Percentiles rank a stretch among this genome's conserved stretches.
These are phyloP conservation scores for Heliangelus exortis DNA, from an alignment of 2,797 vertebrate species.

Conservation along the genomic window DNA sequence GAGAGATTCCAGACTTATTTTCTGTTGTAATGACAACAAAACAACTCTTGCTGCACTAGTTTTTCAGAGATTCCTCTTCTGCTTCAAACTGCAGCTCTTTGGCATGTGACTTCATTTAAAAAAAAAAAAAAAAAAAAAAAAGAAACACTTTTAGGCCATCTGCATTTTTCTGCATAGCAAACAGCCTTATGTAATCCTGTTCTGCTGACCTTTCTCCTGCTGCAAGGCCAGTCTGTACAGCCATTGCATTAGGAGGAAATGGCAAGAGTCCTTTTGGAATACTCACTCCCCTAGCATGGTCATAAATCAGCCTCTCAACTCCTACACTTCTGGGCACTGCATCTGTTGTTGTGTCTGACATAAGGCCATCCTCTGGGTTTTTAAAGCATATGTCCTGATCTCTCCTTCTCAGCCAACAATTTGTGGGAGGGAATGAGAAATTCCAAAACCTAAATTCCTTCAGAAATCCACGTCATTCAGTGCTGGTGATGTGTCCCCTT, in stretches of 20 bases:
- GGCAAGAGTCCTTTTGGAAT: conserved; percentile 43
- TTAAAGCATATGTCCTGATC: neutral
- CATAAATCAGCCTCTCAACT: conserved; percentile 56
- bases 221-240: conserved; percentile 3
- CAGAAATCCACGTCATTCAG: neutral
- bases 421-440: conserved; percentile 48
- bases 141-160: conserved; percentile 57
- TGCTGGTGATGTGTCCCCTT: neutral
- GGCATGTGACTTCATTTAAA: conserved; percentile 36
- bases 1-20: conserved; percentile 20
- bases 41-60: neutral
- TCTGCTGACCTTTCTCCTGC: conserved; percentile 55
- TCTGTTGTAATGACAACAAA: conserved; percentile 5
- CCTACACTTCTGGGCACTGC: conserved; percentile 49
- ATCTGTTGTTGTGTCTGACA: conserved; percentile 56
- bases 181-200: conserved; percentile 57
- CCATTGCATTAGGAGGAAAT: conserved; percentile 8
- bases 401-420: conserved; percentile 27
- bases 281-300: neutral
- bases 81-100: neutral
- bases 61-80: conserved; percentile 23
- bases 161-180: conserved; percentile 58
- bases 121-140: neutral
- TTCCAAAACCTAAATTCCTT: conserved; percentile 14
- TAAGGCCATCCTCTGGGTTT: neutral